Evolutionary conservation across 2,888 invertebrate species (phyloP).

Genomic region (Ormyrus labotus): DNA sequence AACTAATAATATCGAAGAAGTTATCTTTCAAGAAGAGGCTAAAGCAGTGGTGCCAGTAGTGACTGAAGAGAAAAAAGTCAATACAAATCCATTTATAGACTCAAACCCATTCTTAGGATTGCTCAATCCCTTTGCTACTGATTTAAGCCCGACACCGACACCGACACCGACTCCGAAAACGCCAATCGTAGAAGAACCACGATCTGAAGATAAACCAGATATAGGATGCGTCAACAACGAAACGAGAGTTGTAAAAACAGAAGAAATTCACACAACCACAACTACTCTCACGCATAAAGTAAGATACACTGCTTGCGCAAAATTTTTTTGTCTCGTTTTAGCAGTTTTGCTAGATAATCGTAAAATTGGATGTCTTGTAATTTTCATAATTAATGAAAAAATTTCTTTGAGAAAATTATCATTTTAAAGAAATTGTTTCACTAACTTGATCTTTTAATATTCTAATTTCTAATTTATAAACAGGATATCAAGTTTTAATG

Average conservation of each 20-base stretch:
- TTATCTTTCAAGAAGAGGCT: conserved; percentile 52
- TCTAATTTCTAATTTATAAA: neutral
- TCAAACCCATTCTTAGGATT: conserved; percentile 75
- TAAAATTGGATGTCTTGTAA: conserved; percentile 33
- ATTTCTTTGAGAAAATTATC: neutral
- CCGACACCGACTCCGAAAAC: conserved; percentile 22
- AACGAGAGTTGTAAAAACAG: conserved; percentile 69
- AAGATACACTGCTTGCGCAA: conserved; percentile 57
- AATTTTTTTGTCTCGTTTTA: conserved; percentile 39
- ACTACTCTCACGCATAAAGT: conserved; percentile 72
- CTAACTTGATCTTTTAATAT: neutral
- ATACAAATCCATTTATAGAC: conserved; percentile 77
- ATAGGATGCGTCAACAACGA: conserved; percentile 61
- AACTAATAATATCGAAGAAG: conserved; percentile 49
- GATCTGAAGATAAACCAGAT: conserved; percentile 46
- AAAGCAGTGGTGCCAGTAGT: conserved; percentile 47
- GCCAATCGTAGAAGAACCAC: conserved; percentile 27
- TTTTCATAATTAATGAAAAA: conserved; percentile 18
- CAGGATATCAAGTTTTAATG: neutral
- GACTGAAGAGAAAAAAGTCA: conserved; percentile 67
- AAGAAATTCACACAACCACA: conserved; percentile 70
- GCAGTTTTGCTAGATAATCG: conserved; percentile 43
- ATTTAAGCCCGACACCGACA: conserved; percentile 34
- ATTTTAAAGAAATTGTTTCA: conserved; percentile 8
- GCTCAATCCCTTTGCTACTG: conserved; percentile 70